A percentile compares a stretch with the other conserved stretches of the same genome.
phyloP scores from a whole-genome alignment of 2,113 vertebrate genomes.

The Psittacus erithacus region DNA sequence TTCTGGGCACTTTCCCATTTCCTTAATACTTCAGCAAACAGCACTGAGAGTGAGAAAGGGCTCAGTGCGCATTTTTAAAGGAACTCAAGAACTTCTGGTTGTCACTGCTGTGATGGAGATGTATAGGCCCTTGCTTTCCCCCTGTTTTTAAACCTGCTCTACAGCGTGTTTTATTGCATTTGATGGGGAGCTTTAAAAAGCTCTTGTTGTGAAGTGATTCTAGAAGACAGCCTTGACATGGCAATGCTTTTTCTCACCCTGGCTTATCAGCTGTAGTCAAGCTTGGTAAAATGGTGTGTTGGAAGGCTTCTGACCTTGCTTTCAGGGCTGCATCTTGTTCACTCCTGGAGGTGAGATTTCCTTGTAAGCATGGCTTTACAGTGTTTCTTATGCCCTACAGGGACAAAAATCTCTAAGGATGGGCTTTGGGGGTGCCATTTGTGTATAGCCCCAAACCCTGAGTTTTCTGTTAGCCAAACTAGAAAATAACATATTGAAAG shows the following conservation, averaged over 20 bases:
- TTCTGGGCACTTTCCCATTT: conserved; percentile 45
- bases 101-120: neutral
- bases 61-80: neutral
- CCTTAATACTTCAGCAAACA: conserved; percentile 22
- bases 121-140: neutral
- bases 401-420: neutral
- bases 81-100: neutral
- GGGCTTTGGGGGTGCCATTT: neutral
- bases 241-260: neutral
- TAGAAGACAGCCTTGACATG: neutral
- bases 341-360: neutral
- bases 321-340: neutral
- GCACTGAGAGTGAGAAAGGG: neutral
- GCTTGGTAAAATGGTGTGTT: neutral
- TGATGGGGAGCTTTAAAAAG: neutral
- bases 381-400: neutral
- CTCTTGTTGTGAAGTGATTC: neutral
- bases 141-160: conserved; percentile 6
- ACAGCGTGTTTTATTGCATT: neutral
- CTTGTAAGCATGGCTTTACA: neutral
- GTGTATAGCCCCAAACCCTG: neutral
- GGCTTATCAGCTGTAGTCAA: neutral
- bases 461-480: neutral
- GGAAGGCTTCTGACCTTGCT: neutral
- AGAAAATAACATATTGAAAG: neutral